Percentiles rank a stretch among this genome's conserved stretches.
phyloP scores from a whole-genome alignment of 2,888 invertebrate species.

The Ornithoptera priamus region DNA sequence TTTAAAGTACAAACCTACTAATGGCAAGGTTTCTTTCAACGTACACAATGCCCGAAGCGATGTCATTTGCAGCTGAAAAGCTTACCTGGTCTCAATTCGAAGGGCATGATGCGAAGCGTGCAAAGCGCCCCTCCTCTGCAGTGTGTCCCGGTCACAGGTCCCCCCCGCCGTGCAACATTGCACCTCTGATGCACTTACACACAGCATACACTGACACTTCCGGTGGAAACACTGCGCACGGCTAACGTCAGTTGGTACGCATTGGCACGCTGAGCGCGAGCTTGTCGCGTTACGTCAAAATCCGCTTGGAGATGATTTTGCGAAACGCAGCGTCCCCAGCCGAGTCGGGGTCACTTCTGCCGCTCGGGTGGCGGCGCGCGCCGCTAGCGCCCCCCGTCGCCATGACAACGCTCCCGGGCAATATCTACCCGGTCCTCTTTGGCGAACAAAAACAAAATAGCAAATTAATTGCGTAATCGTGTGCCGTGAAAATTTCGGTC shows the following conservation, averaged over 20 bases:
- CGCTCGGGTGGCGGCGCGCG: slow-evolving; percentile 71
- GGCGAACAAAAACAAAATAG: slow-evolving; percentile 74
- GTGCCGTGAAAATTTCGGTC: slow-evolving; percentile 57
- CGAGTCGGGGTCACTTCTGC: slow-evolving; percentile 68
- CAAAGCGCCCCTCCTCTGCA: slow-evolving; percentile 64
- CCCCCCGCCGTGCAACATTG: slow-evolving; percentile 60
- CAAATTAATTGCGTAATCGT: slow-evolving; percentile 76
- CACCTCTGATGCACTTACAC: slow-evolving; percentile 61
- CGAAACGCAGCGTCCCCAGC: slow-evolving; percentile 63
- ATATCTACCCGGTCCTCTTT: slow-evolving; percentile 65
- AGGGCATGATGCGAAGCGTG: slow-evolving; percentile 72
- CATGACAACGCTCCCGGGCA: slow-evolving; percentile 72
- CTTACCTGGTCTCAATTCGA: slow-evolving; percentile 76
- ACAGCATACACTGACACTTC: slow-evolving; percentile 44
- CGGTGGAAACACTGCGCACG: slow-evolving; percentile 46
- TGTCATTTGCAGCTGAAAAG: slow-evolving; percentile 42
- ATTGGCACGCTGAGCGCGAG: slow-evolving; percentile 54
- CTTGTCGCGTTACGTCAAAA: slow-evolving; percentile 57
- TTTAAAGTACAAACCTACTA: background rate
- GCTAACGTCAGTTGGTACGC: slow-evolving; percentile 47
- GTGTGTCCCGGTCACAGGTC: slow-evolving; percentile 57
- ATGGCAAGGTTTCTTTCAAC: background rate
- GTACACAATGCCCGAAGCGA: slow-evolving; percentile 22
- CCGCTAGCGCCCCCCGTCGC: slow-evolving; percentile 69
- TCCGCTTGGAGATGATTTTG: slow-evolving; percentile 46